Evolutionary conservation across 2,113 vertebrate genomes (phyloP).

Genomic region (Dipodomys ordii): DNA sequence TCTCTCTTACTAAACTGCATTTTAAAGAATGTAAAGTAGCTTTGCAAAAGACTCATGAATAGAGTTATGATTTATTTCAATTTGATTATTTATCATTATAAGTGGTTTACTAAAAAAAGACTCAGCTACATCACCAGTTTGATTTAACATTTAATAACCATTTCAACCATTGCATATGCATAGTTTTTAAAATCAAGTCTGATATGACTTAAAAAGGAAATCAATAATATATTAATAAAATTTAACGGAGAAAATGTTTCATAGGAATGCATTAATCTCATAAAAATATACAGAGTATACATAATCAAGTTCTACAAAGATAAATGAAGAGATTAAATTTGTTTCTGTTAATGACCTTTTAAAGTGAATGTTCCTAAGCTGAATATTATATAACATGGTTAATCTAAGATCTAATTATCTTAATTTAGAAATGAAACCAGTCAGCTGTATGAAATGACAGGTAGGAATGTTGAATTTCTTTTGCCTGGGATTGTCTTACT

Average conservation of each 20-base stretch:
- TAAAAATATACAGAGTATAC: neutral
- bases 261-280: conserved; percentile 13
- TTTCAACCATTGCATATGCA: neutral
- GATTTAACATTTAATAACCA: conserved; percentile 45
- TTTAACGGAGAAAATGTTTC: conserved; percentile 23
- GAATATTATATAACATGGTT: neutral
- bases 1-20: conserved; percentile 3
- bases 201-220: conserved; percentile 49
- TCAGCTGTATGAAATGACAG: neutral
- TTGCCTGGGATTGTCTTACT: neutral
- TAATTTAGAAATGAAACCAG: conserved; percentile 31
- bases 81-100: conserved; percentile 30
- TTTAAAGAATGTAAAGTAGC: neutral
- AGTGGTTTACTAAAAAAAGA: neutral
- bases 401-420: neutral
- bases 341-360: neutral
- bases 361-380: neutral
- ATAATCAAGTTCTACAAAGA: conserved; percentile 28
- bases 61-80: conserved; percentile 38
- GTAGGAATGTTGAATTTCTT: neutral
- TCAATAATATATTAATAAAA: conserved; percentile 51
- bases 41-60: conserved; percentile 20
- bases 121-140: conserved; percentile 14
- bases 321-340: neutral
- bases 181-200: conserved; percentile 58